These are phyloP conservation scores for Zaprionus capensis DNA, from an alignment of 1,140 invertebrate genomes.

Conservation along the genomic window DNA sequence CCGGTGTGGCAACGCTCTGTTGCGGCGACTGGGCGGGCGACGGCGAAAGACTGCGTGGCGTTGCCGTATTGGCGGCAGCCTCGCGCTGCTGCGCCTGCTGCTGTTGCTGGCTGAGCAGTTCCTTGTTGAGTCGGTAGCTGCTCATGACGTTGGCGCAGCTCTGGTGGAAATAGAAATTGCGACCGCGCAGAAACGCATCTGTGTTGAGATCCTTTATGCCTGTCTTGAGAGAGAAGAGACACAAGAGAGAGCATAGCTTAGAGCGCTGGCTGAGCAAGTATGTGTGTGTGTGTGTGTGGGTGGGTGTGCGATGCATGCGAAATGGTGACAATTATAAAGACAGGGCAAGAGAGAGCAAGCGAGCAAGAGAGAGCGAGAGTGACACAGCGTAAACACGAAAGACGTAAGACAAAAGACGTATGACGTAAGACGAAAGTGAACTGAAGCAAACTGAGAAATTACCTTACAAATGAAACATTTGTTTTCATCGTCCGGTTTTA, in stretches of 20 bases:
- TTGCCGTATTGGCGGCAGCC: conserved; percentile 46
- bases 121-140: conserved; percentile 78
- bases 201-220: conserved; percentile 83
- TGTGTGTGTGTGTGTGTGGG: background rate
- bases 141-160: conserved; percentile 84
- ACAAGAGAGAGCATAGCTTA: conserved; percentile 38
- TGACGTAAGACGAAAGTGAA: conserved; percentile 51
- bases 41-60: conserved; percentile 67
- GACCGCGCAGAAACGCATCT: conserved; percentile 81
- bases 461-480: conserved; percentile 85
- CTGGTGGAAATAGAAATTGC: conserved; percentile 83
- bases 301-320: background rate
- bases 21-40: conserved; percentile 72
- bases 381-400: background rate
- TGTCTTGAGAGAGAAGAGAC: conserved; percentile 73
- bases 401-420: background rate
- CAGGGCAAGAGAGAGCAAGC: background rate
- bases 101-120: conserved; percentile 67
- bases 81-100: conserved; percentile 60
- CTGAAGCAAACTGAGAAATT: conserved; percentile 82
- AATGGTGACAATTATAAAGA: background rate
- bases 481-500: conserved; percentile 84
- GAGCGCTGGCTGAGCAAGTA: conserved; percentile 12
- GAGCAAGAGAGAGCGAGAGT: conserved; percentile 15
- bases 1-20: conserved; percentile 61